Conservation (phyloP, 2,113 vertebrate genomes). For the Halcyon senegalensis region DNA sequence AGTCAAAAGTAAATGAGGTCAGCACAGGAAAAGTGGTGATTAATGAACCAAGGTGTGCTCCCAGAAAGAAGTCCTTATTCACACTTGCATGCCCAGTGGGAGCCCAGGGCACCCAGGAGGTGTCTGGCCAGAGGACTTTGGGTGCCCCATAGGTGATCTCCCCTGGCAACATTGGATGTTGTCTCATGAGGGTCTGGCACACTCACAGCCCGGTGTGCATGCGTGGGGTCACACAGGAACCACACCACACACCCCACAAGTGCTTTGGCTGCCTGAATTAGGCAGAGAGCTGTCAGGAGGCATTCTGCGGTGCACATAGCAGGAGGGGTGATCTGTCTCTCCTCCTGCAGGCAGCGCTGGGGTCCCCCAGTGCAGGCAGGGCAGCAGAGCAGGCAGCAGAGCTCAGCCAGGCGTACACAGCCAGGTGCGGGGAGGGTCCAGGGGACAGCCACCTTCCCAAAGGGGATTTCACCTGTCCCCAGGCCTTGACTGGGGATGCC, state of each 20-base stretch:
- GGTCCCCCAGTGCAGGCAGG: not conserved
- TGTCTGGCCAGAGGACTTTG: not conserved
- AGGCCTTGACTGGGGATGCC: not conserved
- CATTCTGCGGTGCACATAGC: rapidly evolving
- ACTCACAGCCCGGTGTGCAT: not conserved
- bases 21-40: not conserved
- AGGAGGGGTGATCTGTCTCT: not conserved
- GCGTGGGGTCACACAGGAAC: not conserved
- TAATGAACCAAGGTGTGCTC: not conserved
- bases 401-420: not conserved
- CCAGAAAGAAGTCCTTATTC: not conserved
- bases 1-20: not conserved
- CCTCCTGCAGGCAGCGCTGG: rapidly evolving
- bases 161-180: rapidly evolving
- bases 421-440: not conserved
- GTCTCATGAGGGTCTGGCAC: not conserved
- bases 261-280: not conserved
- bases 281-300: not conserved
- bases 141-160: not conserved
- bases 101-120: not conserved
- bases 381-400: not conserved
- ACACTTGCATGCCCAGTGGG: rapidly evolving
- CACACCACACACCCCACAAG: rapidly evolving
- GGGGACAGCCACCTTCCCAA: rapidly evolving
- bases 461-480: not conserved